Conservation (phyloP, 2,888 invertebrate species). For the Oscheius sp. region DNA sequence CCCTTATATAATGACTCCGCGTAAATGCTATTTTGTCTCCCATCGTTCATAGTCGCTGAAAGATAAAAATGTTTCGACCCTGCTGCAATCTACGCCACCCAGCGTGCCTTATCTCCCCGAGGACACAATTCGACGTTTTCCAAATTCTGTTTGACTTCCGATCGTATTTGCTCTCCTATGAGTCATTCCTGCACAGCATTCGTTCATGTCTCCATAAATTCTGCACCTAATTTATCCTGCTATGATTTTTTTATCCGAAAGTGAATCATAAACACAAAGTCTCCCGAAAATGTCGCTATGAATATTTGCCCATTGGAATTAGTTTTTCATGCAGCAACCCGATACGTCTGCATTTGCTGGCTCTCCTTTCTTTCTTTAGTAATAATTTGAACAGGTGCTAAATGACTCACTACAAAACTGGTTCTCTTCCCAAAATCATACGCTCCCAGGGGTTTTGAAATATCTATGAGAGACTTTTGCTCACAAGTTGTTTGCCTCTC, state of each 20-base stretch:
- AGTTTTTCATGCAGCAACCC: constrained; percentile 25
- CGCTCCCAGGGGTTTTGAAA: not conserved
- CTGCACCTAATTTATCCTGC: not conserved
- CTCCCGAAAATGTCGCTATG: not conserved
- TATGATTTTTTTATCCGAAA: not conserved
- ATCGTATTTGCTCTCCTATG: no score
- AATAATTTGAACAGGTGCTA: not conserved
- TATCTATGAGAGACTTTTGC: constrained; percentile 3
- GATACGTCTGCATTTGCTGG: constrained; percentile 1
- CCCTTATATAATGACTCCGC: no score
- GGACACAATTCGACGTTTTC: no score
- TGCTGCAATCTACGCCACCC: no score
- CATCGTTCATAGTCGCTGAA: no score
- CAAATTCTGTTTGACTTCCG: no score
- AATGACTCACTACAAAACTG: constrained; percentile 3
- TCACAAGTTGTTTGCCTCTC: not conserved
- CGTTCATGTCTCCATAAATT: not conserved
- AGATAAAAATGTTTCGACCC: no score
- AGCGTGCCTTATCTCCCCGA: no score
- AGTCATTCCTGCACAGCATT: not conserved
- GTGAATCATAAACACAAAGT: not conserved
- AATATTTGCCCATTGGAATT: constrained; percentile 28
- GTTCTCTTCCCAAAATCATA: not conserved
- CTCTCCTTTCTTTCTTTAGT: not conserved
- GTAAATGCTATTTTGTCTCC: no score